A percentile compares a stretch with the other conserved stretches of the same genome.
These are phyloP conservation scores for Onychostruthus taczanowskii DNA, from an alignment of 2,113 vertebrate genomes.

Conservation along the genomic window DNA sequence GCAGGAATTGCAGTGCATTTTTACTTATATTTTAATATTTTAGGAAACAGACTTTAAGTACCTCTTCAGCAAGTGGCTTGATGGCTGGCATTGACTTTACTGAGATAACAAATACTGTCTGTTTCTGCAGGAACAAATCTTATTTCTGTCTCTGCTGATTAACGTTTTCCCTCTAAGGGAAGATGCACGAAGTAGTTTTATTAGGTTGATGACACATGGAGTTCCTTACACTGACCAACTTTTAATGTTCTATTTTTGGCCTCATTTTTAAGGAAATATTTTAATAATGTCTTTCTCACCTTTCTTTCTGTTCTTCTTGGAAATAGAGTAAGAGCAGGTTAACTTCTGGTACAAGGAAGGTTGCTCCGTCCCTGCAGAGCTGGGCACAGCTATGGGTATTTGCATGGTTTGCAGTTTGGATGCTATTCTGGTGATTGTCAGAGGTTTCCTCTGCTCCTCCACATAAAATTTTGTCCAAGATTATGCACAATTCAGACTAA, in stretches of 20 bases:
- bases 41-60: neutral
- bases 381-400: neutral
- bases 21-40: neutral
- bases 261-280: neutral
- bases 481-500: neutral
- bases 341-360: neutral
- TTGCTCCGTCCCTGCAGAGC: neutral
- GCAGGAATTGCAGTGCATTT: neutral
- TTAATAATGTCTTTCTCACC: neutral
- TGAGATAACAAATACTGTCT: neutral
- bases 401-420: rapidly evolving
- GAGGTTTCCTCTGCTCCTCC: neutral
- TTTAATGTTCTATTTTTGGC: neutral
- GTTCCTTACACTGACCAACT: neutral
- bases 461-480: neutral
- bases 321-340: neutral
- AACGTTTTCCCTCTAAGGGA: neutral
- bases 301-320: neutral
- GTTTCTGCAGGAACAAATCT: neutral
- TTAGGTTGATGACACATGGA: neutral
- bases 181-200: neutral
- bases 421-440: neutral
- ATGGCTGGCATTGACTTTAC: neutral
- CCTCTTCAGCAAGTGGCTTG: neutral
- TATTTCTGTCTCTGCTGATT: neutral